Percentiles rank a stretch among this genome's conserved stretches.
Conservation (phyloP, 2,797 vertebrate genomes). For the Delichon dasypus region DNA sequence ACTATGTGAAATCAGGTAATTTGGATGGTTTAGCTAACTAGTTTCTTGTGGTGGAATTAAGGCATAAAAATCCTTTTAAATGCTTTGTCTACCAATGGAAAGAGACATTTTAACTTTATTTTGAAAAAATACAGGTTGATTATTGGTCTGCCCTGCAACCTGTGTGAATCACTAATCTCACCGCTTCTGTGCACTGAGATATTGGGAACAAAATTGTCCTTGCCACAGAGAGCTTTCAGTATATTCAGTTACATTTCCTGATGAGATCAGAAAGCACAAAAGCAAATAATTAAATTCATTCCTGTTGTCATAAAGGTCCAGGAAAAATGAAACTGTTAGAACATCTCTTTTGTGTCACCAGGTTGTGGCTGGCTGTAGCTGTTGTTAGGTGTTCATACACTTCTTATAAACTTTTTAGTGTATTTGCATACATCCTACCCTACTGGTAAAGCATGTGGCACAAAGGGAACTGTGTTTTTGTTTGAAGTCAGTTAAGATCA, state of each 20-base stretch:
- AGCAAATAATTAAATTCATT: not conserved
- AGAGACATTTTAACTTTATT: not conserved
- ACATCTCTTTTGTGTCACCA: not conserved
- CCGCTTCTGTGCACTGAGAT: not conserved
- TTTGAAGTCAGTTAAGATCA: not conserved
- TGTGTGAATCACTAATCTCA: not conserved
- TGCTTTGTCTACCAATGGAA: not conserved
- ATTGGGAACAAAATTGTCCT: not conserved
- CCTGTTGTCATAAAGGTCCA: not conserved
- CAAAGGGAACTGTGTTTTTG: not conserved
- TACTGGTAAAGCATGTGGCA: not conserved
- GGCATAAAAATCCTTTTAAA: not conserved
- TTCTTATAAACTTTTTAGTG: not conserved
- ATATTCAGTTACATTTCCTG: not conserved
- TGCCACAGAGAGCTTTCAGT: not conserved
- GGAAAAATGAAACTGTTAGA: not conserved
- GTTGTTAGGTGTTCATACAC: not conserved
- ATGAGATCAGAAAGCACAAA: not conserved
- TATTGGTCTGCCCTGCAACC: not conserved
- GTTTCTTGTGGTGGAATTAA: not conserved
- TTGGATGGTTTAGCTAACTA: not conserved
- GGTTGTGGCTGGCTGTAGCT: not conserved
- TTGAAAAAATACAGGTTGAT: rapidly evolving
- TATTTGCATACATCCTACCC: not conserved
- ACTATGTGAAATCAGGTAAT: not conserved